Evolutionary conservation across 2,113 vertebrate genomes (phyloP).

Genomic region (Dasyornis broadbenti): DNA sequence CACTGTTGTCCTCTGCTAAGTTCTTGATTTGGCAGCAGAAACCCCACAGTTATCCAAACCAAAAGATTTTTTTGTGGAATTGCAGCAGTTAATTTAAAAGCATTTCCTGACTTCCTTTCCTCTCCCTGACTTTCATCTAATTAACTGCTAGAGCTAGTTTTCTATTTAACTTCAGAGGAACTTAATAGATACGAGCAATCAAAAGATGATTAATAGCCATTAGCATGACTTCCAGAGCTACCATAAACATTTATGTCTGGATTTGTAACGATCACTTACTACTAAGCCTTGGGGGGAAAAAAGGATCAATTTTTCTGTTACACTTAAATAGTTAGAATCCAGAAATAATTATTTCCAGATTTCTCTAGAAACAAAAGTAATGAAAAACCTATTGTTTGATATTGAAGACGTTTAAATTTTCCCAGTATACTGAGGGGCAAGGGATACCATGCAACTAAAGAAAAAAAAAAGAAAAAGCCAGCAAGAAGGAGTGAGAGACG

Average conservation of each 20-base stretch:
- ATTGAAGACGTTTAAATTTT: background rate
- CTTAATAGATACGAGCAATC: background rate
- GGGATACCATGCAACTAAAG: background rate
- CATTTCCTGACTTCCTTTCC: background rate
- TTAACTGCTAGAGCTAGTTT: background rate
- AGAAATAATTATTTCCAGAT: slow-evolving; percentile 16
- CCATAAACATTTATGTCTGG: slow-evolving; percentile 28
- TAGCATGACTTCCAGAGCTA: background rate
- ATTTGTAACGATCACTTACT: slow-evolving; percentile 10
- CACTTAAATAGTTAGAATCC: background rate
- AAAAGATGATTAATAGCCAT: slow-evolving; percentile 5
- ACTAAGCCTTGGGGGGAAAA: background rate
- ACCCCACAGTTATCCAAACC: background rate
- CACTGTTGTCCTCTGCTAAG: background rate
- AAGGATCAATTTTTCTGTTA: background rate
- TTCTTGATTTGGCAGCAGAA: background rate
- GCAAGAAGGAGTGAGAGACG: background rate
- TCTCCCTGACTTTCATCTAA: background rate
- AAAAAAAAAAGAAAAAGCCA: background rate
- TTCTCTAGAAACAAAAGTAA: background rate
- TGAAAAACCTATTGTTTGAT: background rate
- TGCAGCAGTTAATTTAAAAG: background rate
- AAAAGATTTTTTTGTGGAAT: background rate
- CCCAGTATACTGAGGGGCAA: background rate
- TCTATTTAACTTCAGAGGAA: slow-evolving; percentile 20